Evolutionary conservation across 2,113 vertebrate genomes (phyloP).

Genomic region (Apistogramma diplotaenia): DNA sequence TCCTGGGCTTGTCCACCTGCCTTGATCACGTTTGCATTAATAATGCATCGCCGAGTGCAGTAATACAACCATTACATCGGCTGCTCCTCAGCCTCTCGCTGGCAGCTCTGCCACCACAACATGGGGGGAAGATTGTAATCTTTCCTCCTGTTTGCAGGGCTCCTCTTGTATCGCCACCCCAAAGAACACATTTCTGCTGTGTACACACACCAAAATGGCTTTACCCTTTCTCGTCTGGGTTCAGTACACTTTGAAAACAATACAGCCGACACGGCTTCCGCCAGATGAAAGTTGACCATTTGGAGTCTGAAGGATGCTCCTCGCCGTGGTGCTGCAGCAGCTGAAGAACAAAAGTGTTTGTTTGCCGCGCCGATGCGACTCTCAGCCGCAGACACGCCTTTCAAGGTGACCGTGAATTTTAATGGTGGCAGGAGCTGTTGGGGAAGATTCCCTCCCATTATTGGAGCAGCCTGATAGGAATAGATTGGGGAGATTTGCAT

Average conservation of each 20-base stretch:
- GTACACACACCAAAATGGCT: slow-evolving; percentile 72
- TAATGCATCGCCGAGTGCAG: slow-evolving; percentile 80
- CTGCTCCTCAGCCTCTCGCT: slow-evolving; percentile 62
- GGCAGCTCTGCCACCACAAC: slow-evolving; percentile 59
- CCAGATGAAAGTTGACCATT: slow-evolving; percentile 77
- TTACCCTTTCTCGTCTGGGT: slow-evolving; percentile 75
- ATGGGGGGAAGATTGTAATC: slow-evolving; percentile 66
- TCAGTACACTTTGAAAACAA: slow-evolving; percentile 78
- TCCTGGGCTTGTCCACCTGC: slow-evolving; percentile 81
- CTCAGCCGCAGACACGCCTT: slow-evolving; percentile 57
- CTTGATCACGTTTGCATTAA: slow-evolving; percentile 83
- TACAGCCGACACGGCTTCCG: slow-evolving; percentile 45
- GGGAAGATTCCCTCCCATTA: slow-evolving; percentile 69
- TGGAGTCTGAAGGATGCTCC: slow-evolving; percentile 66
- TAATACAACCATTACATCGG: slow-evolving; percentile 78
- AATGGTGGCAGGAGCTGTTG: slow-evolving; percentile 63
- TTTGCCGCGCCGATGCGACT: slow-evolving; percentile 49
- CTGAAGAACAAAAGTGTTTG: slow-evolving; percentile 58
- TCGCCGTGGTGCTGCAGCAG: slow-evolving; percentile 22
- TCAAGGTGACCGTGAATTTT: slow-evolving; percentile 77
- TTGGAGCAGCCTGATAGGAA: slow-evolving; percentile 67
- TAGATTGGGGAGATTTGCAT: slow-evolving; percentile 72
- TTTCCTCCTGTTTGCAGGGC: slow-evolving; percentile 69
- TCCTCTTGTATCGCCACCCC: slow-evolving; percentile 65
- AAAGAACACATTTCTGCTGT: slow-evolving; percentile 66